Evolutionary conservation across 2,113 vertebrate genomes (phyloP).

Genomic region (Notechis scutatus): DNA sequence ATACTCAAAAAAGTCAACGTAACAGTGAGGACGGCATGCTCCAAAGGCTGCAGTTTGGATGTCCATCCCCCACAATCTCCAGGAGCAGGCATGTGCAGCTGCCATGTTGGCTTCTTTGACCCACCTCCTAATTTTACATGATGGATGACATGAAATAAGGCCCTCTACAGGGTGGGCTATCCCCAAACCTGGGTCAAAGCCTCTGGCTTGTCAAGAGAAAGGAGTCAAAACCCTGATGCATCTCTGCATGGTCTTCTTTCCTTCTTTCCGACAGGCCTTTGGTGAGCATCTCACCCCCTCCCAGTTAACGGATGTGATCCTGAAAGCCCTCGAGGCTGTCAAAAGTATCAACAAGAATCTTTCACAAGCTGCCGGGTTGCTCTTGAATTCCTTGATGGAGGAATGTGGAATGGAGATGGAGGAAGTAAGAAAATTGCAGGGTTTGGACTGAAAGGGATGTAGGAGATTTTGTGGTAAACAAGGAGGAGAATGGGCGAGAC

Average conservation of each 20-base stretch:
- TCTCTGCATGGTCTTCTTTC: not conserved
- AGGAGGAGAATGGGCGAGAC: not conserved
- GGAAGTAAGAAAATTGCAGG: not conserved
- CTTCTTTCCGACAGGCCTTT: not conserved
- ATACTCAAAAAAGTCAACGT: not conserved
- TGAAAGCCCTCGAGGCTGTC: not conserved
- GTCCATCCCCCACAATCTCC: too few species aligned
- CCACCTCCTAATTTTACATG: not conserved
- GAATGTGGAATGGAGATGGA: slow-evolving; percentile 5
- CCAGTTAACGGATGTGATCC: not conserved
- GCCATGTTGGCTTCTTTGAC: not conserved
- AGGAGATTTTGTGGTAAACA: not conserved
- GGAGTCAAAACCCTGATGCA: not conserved
- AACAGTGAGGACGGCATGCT: not conserved
- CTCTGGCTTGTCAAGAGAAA: too few species aligned
- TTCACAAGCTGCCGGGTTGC: not conserved
- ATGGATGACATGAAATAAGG: not conserved
- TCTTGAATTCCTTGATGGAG: not conserved
- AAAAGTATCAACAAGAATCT: not conserved
- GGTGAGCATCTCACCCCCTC: not conserved
- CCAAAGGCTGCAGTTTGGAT: too few species aligned
- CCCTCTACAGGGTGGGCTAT: not conserved
- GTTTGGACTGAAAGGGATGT: not conserved
- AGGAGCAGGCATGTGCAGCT: not conserved
- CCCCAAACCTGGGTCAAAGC: not conserved